A percentile compares a stretch with the other conserved stretches of the same genome.
Conservation (phyloP, 2,888 invertebrate species). For the Operophtera brumata region DNA sequence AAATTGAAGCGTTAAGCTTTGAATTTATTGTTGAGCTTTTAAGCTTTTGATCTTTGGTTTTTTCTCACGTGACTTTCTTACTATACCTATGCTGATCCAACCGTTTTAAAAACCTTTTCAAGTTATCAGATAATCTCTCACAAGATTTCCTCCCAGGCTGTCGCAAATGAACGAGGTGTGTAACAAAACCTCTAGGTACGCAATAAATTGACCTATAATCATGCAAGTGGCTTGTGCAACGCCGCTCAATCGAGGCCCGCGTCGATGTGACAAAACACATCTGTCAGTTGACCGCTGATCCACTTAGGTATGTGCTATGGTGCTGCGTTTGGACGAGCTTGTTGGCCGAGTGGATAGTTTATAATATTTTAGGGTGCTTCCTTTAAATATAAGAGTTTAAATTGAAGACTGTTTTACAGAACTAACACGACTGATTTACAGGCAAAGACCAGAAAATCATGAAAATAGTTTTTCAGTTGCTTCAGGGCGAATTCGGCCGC, state of each 20-base stretch:
- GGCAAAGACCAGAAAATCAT: too few species aligned
- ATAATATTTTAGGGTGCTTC: neutral
- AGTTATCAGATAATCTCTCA: slow-evolving; percentile 2
- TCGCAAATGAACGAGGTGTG: slow-evolving; percentile 21
- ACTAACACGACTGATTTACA: too few species aligned
- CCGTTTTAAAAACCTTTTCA: neutral
- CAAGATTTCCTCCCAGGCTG: slow-evolving; percentile 16
- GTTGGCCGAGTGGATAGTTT: neutral
- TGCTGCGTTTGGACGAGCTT: slow-evolving; percentile 40
- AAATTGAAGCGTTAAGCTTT: too few species aligned
- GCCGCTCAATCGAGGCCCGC: slow-evolving; percentile 38
- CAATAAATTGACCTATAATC: slow-evolving; percentile 47
- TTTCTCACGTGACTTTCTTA: neutral
- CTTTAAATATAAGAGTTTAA: too few species aligned
- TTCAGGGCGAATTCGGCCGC: too few species aligned
- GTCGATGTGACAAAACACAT: slow-evolving; percentile 63
- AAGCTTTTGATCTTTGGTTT: neutral
- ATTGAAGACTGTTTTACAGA: too few species aligned
- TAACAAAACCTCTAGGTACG: slow-evolving; percentile 26
- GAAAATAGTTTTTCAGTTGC: too few species aligned
- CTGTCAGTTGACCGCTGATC: slow-evolving; percentile 62
- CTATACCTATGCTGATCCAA: neutral
- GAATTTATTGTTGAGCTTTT: neutral
- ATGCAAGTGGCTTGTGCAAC: slow-evolving; percentile 46
- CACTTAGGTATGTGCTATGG: slow-evolving; percentile 41